Evolutionary conservation across 2,888 invertebrate species (phyloP).

Genomic region (Lutraria lutraria): DNA sequence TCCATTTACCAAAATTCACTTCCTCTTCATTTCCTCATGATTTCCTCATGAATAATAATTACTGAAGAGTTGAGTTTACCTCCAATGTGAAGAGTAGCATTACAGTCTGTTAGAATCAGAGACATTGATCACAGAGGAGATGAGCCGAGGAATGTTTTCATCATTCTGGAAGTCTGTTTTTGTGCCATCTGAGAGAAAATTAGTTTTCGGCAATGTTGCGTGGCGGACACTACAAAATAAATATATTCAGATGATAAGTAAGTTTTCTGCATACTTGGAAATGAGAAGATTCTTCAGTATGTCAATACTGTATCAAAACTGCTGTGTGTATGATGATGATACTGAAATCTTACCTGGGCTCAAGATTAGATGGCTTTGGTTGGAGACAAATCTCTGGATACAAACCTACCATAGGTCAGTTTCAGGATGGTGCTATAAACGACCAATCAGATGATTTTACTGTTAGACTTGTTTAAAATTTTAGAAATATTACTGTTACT

Average conservation of each 20-base stretch:
- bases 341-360: too few species aligned
- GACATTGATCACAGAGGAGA: constrained; percentile 34
- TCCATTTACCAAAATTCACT: constrained; percentile 15
- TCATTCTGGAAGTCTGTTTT: constrained; percentile 52
- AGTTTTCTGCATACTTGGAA: constrained; percentile 47
- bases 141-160: constrained; percentile 53
- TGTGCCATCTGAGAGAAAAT: constrained; percentile 51
- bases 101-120: constrained; percentile 6
- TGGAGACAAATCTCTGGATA: too few species aligned
- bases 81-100: not conserved
- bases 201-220: constrained; percentile 63
- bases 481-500: too few species aligned
- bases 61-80: constrained; percentile 1
- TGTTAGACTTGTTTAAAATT: too few species aligned
- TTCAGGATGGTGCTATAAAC: too few species aligned
- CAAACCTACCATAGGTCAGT: too few species aligned
- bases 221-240: constrained; percentile 52
- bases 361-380: too few species aligned
- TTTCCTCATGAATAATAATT: constrained; percentile 19
- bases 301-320: too few species aligned
- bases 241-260: constrained; percentile 48
- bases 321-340: not conserved
- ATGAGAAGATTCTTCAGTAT: not conserved
- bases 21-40: constrained; percentile 21
- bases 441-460: too few species aligned